Base-by-base conservation (phyloP, 1,140 invertebrate species). In the Tetragnatha versicolor region DNA sequence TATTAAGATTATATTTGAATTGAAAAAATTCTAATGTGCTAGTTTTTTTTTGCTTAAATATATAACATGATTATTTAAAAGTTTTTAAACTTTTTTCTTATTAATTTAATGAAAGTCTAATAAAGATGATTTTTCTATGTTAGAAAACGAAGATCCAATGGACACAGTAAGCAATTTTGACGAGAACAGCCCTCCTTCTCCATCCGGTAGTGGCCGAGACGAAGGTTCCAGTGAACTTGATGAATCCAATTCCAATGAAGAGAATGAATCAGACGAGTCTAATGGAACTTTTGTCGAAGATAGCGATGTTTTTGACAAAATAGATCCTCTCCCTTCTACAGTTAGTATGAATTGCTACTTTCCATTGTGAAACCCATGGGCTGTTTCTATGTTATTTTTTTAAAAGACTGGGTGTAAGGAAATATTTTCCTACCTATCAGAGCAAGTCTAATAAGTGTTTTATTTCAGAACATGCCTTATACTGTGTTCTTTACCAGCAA, bases 401-500 rank as follows among this genome's bases (percentile, higher is more conserved):
- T 31, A 20, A 17, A 29, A 31, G 9, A 55, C 10, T 55, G 2
- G 25, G 27, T 55, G 31, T 14, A 25, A 29, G n/a, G 9, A 12
- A 12, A 12, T 55, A 29, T 55, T 55, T 55, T 31, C n/a, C 12
- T 10, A 4, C 2, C 17, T 47, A 47, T 47, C 3, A 47, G 12
- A 17, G 42, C 12, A 20, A 17, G 42, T 1, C n/a, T n/a, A n/a
- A n/a, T n/a, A n/a, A n/a, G n/a, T 68, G 10, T 65, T 39, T 0
- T 53, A 4, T 29, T 76, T 27, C 49, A 79, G 68, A 77, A 65
- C 87, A 90, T 93, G 69, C 93, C 93, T 84, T 89, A 89, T 17
- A 94, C 91, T 5, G 86, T 95, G n/a, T 93, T 94, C 83, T 92
- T 92, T 88, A 93, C 91, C 78, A 95, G 93, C 85, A 94, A 93